Evolutionary conservation across 2,888 invertebrate species (phyloP).

Genomic region (Clivina fossor): DNA sequence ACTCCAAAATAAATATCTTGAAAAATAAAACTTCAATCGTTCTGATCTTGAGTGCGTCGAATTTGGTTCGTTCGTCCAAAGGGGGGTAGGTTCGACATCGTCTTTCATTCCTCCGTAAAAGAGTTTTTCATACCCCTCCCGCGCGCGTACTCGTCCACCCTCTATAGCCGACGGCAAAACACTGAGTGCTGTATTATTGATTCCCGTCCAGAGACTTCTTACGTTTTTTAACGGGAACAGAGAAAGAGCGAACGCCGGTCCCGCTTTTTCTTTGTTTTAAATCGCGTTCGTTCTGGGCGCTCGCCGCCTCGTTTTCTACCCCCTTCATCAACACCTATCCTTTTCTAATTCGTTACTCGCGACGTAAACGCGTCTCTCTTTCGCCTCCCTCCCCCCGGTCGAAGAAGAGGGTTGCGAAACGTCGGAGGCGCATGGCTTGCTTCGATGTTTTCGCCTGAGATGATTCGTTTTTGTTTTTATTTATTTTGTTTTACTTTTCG

Average conservation of each 20-base stretch:
- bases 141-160: no score
- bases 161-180: conserved; percentile 13
- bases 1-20: no score
- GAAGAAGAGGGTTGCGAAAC: neutral
- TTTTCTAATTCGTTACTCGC: conserved; percentile 7
- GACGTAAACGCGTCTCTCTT: no score
- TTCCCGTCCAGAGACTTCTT: conserved; percentile 14
- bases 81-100: no score
- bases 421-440: conserved; percentile 1
- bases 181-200: conserved; percentile 29
- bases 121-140: no score
- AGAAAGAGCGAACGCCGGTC: conserved; percentile 8
- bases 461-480: conserved; percentile 26
- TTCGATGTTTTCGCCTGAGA: conserved; percentile 24
- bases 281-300: conserved; percentile 19
- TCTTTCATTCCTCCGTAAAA: no score
- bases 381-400: no score
- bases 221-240: conserved; percentile 9
- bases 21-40: no score
- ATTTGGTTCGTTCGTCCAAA: no score
- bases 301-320: neutral
- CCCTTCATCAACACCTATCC: neutral
- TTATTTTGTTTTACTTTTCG: conserved; percentile 17
- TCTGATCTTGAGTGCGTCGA: no score
- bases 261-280: conserved; percentile 31